Evolutionary conservation across 1,140 invertebrate species (phyloP).

Genomic region (Araneus ventricosus): DNA sequence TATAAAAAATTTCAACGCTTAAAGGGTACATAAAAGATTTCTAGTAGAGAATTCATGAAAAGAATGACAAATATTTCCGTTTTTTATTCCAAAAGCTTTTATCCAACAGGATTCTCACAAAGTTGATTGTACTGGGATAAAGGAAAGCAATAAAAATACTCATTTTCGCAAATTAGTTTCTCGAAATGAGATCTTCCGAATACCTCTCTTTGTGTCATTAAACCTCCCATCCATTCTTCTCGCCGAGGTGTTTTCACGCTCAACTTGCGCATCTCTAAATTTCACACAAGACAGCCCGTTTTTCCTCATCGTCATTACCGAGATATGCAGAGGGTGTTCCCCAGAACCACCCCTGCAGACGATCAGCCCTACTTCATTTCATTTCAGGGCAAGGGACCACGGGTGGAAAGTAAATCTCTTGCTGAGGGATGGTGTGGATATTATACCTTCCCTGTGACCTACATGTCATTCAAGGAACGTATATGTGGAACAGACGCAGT

Average conservation of each 20-base stretch:
- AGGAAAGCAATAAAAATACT: too few species aligned
- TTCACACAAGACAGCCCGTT: not conserved
- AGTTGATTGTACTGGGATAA: not conserved
- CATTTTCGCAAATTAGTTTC: too few species aligned
- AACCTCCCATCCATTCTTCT: not conserved
- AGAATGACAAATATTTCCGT: too few species aligned
- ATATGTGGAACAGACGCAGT: not conserved
- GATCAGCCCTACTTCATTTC: not conserved
- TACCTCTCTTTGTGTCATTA: not conserved
- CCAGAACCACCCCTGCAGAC: constrained; percentile 10
- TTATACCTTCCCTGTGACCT: not conserved
- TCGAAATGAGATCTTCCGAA: not conserved
- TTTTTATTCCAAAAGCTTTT: not conserved
- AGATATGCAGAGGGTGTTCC: constrained; percentile 38
- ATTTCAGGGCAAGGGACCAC: not conserved
- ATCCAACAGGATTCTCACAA: not conserved
- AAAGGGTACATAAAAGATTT: too few species aligned
- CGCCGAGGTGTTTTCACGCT: not conserved
- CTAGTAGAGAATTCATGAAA: too few species aligned
- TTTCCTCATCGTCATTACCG: constrained; percentile 18
- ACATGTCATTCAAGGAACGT: not conserved
- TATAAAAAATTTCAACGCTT: too few species aligned
- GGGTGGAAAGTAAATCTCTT: constrained; percentile 4
- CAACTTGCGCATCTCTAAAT: not conserved
- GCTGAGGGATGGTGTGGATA: not conserved